Evolutionary conservation across 2,797 vertebrate genomes (phyloP).

Genomic region (Sebastes itinus): DNA sequence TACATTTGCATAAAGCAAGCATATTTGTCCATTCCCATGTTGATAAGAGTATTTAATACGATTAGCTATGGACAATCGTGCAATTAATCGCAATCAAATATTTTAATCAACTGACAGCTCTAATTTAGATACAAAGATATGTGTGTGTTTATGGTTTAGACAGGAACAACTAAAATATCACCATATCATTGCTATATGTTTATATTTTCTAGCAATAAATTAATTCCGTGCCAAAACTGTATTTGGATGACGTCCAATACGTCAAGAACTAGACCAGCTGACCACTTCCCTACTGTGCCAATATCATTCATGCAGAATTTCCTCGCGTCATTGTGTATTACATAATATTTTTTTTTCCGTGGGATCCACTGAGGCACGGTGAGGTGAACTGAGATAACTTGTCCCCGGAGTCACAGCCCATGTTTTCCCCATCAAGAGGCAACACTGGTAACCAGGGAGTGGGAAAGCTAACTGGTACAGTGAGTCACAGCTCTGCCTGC

Average conservation of each 20-base stretch:
- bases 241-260: neutral
- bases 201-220: neutral
- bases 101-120: no score
- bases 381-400: slow-evolving; percentile 13
- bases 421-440: slow-evolving; percentile 24
- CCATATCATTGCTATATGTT: neutral
- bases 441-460: slow-evolving; percentile 15
- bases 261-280: neutral
- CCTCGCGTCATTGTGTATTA: neutral
- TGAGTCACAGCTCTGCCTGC: slow-evolving; percentile 19
- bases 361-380: neutral
- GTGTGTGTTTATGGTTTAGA: neutral
- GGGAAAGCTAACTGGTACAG: slow-evolving; percentile 5
- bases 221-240: neutral
- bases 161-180: neutral
- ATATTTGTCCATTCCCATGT: no score
- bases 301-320: neutral
- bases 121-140: neutral
- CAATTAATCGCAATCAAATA: fast-evolving
- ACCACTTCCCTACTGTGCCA: fast-evolving
- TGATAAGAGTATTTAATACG: no score
- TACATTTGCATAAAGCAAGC: no score
- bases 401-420: slow-evolving; percentile 6
- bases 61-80: no score
- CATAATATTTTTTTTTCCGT: slow-evolving; percentile 3